Base-by-base conservation (phyloP, 2,888 invertebrate genomes). In the Pseudococcus longispinus region DNA sequence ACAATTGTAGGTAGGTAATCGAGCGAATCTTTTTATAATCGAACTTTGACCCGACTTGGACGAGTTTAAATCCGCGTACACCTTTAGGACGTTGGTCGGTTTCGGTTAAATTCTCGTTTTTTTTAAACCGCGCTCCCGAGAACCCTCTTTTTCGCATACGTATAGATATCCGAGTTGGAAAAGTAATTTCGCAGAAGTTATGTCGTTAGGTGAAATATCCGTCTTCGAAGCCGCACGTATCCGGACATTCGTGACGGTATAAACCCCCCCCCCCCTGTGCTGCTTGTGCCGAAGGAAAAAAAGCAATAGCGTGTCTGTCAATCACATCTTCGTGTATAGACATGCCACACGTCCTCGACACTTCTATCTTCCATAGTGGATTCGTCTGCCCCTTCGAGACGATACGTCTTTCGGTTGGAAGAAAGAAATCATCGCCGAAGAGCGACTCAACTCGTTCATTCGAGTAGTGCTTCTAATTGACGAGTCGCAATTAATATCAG, bases 251-350 rank as follows among this genome's bases (percentile, higher is more conserved):
- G 60, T 60, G 60, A 60, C 23, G 9, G 60, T 60, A 60, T 4
- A 46, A 15, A 15, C 13, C 44, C 15, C 44, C 13, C 4, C 15
- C 13, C 1, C 44, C 44, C 3, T n/a, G 0, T n/a, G 60, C 23
- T 9, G 60, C 23, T 8, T 8, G n/a, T n/a, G n/a, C 13, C 23
- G 60, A 60, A 55, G 0, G 60, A 70, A 70, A 70, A 70, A 29
- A 70, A 29, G 18, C 70, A 70, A 70, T 70, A 70, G 70, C 70
- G 70, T 70, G 70, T 29, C 70, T 70, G 70, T 70, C 70, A 70
- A 70, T 70, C 70, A 70, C 70, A 29, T 29, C 70, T 29, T 29
- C 18, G 23, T 60, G 60, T 60, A 60, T 8, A 70, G 70, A 70
- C 70, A 70, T 18, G 70, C 70, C 70, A 29, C 70, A 29, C 29